These are phyloP conservation scores for Agrotis puta DNA, from an alignment of 2,888 invertebrate genomes.

Conservation along the genomic window DNA sequence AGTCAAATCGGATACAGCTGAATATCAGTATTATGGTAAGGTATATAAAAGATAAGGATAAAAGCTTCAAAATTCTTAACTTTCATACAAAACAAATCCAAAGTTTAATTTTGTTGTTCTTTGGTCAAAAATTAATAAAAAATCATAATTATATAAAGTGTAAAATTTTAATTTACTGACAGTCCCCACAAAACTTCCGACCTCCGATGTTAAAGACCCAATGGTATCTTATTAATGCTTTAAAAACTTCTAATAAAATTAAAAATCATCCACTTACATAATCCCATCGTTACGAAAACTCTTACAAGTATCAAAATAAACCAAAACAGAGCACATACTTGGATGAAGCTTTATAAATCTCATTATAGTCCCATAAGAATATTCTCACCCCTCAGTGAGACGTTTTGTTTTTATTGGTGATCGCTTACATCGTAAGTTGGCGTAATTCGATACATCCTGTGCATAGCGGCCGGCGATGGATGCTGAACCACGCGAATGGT, in stretches of 20 bases:
- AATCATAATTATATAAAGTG: no score
- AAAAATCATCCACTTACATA: slow-evolving; percentile 29
- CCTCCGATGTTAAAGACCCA: no score
- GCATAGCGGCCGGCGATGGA: slow-evolving; percentile 76
- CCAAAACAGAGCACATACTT: slow-evolving; percentile 76
- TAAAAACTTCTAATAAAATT: not conserved
- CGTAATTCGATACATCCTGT: slow-evolving; percentile 90
- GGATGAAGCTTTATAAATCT: slow-evolving; percentile 88
- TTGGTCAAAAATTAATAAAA: no score
- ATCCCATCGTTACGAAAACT: slow-evolving; percentile 42
- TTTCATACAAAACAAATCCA: no score
- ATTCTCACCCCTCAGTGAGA: slow-evolving; percentile 85
- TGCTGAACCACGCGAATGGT: slow-evolving; percentile 62
- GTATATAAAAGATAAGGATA: no score
- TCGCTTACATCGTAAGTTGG: slow-evolving; percentile 87
- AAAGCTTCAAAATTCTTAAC: no score
- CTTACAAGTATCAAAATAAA: slow-evolving; percentile 56
- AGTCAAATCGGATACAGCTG: no score
- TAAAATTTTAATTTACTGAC: no score
- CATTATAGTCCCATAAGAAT: slow-evolving; percentile 83
- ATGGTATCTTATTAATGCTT: not conserved
- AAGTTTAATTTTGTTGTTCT: no score
- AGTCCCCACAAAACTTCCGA: no score
- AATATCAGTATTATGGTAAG: no score
- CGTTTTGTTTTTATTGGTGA: slow-evolving; percentile 83